Evolutionary conservation across 1,140 invertebrate species (phyloP).

Genomic region (Apis mellifera): DNA sequence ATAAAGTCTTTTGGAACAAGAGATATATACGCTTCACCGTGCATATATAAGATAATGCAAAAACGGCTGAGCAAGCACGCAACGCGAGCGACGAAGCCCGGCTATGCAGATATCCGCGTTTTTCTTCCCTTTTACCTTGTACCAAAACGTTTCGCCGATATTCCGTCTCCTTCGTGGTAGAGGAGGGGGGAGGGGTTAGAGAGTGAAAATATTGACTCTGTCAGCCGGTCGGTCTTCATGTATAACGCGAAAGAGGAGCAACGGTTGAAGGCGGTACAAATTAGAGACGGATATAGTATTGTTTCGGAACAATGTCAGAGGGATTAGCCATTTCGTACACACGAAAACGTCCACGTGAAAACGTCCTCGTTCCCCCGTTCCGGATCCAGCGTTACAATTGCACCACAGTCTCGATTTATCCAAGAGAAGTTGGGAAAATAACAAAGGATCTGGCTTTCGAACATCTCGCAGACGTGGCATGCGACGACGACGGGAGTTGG

Average conservation of each 20-base stretch:
- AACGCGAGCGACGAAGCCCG: conserved; percentile 18
- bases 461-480: conserved; percentile 6
- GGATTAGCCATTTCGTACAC: conserved; percentile 63
- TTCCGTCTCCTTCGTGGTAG: conserved; percentile 36
- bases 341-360: conserved; percentile 30
- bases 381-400: background rate
- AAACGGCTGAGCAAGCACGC: conserved; percentile 49
- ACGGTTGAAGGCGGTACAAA: conserved; percentile 37
- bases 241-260: background rate
- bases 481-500: background rate
- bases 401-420: conserved; percentile 29
- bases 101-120: conserved; percentile 52
- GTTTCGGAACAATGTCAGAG: conserved; percentile 71
- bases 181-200: background rate
- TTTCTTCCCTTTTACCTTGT: conserved; percentile 11
- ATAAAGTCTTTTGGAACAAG: background rate
- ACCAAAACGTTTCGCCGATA: conserved; percentile 45
- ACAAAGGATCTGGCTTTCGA: conserved; percentile 7
- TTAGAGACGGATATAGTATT: conserved; percentile 60
- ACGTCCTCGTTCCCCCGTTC: background rate
- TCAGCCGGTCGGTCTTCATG: conserved; percentile 22
- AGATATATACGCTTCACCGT: background rate
- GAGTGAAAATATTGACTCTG: conserved; percentile 60
- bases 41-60: conserved; percentile 24
- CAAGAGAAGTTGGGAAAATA: conserved; percentile 6